Base-by-base conservation (phyloP, 2,797 vertebrate genomes). In the Falco biarmicus region DNA sequence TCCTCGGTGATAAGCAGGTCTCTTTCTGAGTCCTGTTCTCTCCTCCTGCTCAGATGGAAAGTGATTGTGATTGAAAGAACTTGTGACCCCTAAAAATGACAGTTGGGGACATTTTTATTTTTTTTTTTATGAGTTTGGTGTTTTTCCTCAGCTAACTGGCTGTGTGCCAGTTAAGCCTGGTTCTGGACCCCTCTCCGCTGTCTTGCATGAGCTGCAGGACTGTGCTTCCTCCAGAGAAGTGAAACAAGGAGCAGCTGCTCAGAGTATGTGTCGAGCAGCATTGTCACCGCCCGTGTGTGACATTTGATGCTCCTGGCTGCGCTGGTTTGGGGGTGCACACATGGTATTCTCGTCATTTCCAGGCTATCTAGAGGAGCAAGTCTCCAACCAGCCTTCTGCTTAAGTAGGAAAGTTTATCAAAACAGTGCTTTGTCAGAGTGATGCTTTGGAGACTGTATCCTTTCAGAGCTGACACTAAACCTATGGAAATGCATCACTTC, bases 401-500 rank as follows among this genome's bases (percentile, higher is more conserved):
- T 50, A 83, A 84, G 87, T 16, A 78, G 59, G 63, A 32, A 78
- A 73, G 66, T 80, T 95, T 90, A 37, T 96, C 95, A 87, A 70
- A 93, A 90, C 50, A 63, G 56, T 84, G 88, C 95, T 94, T 94
- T 95, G 82, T 93, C 87, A 89, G 51, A 59, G 61, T 45, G 78
- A 82, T 84, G 86, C 87, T 69, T 65, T 81, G 87, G 96, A 75
- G 84, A 66, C 47, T 65, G 20, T 79, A 64, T 51, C 64, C 90
- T 96, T 93, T 93, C 85, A 93, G 94, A 81, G 85, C 85, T 95
- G 95, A 85, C 93, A 78, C n/a, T 88, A 85, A 96, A 93, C 96
- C 91, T 88, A 61, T 95, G 90, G 85, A 90, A 97, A 93, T 85
- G 92, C 95, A 96, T 98, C 94, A 95, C 76, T 90, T 88, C 83